phyloP scores from a whole-genome alignment of 2,113 vertebrate genomes.

The Erpornis zantholeuca region DNA sequence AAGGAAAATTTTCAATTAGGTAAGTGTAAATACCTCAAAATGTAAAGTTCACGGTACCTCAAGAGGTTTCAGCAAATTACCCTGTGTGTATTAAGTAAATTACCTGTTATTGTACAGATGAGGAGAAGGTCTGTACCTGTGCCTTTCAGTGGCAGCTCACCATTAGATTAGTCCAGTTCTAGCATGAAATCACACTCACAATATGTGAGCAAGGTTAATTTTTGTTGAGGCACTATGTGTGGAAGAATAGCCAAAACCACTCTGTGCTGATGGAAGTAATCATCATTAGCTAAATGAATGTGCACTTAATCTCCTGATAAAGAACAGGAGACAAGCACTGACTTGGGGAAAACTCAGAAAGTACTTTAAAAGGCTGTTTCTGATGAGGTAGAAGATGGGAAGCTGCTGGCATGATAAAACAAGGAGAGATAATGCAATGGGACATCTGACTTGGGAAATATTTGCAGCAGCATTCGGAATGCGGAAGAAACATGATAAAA shows the following conservation, averaged over 20 bases:
- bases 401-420: neutral
- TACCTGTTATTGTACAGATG: neutral
- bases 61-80: constrained; percentile 22
- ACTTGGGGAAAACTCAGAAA: neutral
- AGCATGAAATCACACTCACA: neutral
- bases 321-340: neutral
- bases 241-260: neutral
- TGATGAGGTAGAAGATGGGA: neutral
- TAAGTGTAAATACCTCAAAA: neutral
- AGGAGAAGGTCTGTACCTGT: neutral
- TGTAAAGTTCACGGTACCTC: neutral
- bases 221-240: neutral
- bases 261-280: neutral
- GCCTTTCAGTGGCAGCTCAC: neutral
- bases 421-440: neutral
- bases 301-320: neutral
- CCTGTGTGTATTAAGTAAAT: neutral
- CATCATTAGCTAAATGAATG: neutral
- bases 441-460: neutral
- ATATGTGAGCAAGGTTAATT: neutral
- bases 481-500: neutral
- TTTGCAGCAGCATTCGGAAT: neutral
- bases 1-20: neutral
- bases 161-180: neutral
- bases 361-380: neutral